Evolutionary conservation across 2,113 vertebrate genomes (phyloP).

Genomic region (Numida meleagris): DNA sequence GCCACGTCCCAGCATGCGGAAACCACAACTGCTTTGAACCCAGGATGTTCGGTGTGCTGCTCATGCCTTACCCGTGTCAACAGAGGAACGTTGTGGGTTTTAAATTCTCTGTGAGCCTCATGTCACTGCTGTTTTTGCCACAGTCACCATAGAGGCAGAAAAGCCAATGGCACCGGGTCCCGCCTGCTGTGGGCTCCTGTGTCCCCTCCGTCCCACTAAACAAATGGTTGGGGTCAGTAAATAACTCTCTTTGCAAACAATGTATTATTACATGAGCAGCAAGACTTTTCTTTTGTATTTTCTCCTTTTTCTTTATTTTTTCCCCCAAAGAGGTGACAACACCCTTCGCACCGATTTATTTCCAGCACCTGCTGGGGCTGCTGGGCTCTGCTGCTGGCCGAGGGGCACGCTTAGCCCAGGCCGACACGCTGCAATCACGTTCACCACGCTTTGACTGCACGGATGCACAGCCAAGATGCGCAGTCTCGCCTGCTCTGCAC

Average conservation of each 20-base stretch:
- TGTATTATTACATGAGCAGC: background rate
- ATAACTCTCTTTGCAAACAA: slow-evolving; percentile 14
- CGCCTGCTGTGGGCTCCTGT: rapidly evolving
- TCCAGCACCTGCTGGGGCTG: background rate
- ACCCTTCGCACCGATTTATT: background rate
- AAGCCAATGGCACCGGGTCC: background rate
- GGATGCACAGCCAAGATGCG: background rate
- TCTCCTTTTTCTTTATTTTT: background rate
- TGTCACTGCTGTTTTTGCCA: background rate
- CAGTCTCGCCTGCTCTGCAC: background rate
- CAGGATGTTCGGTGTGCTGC: background rate
- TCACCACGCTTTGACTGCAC: background rate
- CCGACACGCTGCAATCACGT: background rate
- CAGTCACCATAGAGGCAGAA: background rate
- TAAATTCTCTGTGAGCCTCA: background rate
- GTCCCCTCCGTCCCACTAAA: background rate
- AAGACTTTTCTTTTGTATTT: background rate
- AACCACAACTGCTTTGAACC: background rate
- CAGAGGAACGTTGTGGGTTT: rapidly evolving
- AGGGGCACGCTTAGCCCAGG: background rate
- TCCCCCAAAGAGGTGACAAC: rapidly evolving
- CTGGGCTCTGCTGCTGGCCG: background rate
- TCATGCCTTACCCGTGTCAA: background rate
- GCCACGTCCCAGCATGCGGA: background rate
- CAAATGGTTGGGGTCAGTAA: background rate